Conservation (phyloP, 2,113 vertebrate genomes). For the Apteryx mantelli region DNA sequence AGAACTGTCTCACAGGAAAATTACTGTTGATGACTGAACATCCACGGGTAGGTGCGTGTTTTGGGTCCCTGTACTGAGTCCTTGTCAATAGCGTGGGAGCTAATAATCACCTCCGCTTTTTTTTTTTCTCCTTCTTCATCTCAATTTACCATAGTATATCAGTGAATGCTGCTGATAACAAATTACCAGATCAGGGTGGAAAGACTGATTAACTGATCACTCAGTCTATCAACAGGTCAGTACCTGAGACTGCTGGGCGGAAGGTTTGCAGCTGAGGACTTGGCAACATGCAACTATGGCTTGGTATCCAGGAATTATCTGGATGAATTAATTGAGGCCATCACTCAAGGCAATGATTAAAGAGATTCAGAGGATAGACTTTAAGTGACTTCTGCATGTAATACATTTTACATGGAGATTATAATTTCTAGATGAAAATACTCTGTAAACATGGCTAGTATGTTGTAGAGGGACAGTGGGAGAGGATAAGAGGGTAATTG, state of each 20-base stretch:
- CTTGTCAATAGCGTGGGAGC: neutral
- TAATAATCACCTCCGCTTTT: neutral
- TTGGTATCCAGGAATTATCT: neutral
- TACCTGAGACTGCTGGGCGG: neutral
- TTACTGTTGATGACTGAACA: neutral
- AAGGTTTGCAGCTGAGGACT: neutral
- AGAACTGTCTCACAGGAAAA: neutral
- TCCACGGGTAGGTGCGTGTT: neutral
- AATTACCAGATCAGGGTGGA: neutral
- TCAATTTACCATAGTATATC: neutral
- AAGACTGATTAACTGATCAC: neutral
- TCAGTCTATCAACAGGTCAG: neutral
- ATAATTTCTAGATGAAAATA: neutral
- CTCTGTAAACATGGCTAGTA: neutral
- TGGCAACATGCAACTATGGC: neutral
- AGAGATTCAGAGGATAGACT: neutral
- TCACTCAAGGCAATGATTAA: neutral
- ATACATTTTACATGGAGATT: neutral
- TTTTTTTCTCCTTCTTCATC: neutral
- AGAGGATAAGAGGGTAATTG: neutral
- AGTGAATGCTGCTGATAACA: neutral
- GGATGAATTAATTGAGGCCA: neutral
- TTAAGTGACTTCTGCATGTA: neutral
- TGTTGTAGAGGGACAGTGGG: neutral
- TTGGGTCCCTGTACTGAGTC: neutral